These are phyloP conservation scores for Diogma glabrata DNA, from an alignment of 2,888 invertebrate species.

Conservation along the genomic window DNA sequence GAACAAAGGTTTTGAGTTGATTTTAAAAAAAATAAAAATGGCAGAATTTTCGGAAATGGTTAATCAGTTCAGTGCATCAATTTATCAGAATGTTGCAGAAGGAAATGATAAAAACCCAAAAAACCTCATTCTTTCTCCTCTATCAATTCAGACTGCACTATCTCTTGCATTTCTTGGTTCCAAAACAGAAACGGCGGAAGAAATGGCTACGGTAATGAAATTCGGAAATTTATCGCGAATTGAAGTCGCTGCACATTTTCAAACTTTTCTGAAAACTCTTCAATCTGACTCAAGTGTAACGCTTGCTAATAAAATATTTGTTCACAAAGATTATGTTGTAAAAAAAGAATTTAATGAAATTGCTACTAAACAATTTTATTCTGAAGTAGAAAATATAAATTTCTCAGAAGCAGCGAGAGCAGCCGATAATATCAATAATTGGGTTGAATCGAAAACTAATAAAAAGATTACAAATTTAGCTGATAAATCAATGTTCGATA, in stretches of 20 bases:
- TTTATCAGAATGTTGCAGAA: slow-evolving; percentile 36
- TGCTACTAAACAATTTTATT: slow-evolving; percentile 48
- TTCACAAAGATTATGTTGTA: slow-evolving; percentile 44
- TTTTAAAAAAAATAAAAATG: too few relatives aligned
- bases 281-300: slow-evolving; percentile 29
- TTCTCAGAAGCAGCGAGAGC: slow-evolving; percentile 42
- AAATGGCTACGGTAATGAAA: slow-evolving; percentile 46
- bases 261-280: slow-evolving; percentile 22
- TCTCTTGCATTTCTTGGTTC: slow-evolving; percentile 64
- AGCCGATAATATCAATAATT: slow-evolving; percentile 56
- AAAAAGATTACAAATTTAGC: slow-evolving; percentile 71
- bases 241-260: slow-evolving; percentile 24
- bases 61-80: not conserved
- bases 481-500: slow-evolving; percentile 41
- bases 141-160: slow-evolving; percentile 60
- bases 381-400: slow-evolving; percentile 49
- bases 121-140: slow-evolving; percentile 63
- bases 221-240: slow-evolving; percentile 33
- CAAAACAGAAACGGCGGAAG: slow-evolving; percentile 46
- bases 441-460: slow-evolving; percentile 71
- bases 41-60: slow-evolving; percentile 8
- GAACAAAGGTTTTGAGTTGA: too few relatives aligned
- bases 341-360: slow-evolving; percentile 43
- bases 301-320: slow-evolving; percentile 62
- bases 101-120: slow-evolving; percentile 40